Evolutionary conservation across 2,888 invertebrate species (phyloP).

Genomic region (Standfussiana lucernea): DNA sequence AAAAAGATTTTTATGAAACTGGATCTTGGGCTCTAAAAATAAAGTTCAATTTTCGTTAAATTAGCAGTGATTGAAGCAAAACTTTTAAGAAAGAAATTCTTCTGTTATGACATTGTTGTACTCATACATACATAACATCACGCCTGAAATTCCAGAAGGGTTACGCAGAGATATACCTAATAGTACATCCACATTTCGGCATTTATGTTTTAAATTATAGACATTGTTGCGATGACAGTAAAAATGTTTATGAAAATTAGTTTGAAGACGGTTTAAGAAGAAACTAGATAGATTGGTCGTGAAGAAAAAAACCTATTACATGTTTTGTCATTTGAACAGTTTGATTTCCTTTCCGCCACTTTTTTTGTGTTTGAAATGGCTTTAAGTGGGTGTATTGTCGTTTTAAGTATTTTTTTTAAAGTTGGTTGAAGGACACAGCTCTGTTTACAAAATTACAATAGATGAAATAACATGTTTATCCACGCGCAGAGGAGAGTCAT

Average conservation of each 20-base stretch:
- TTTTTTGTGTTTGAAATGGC: not conserved
- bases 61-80: not conserved
- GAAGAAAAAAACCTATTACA: not conserved
- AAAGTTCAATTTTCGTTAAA: not conserved
- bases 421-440: not conserved
- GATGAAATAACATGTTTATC: not conserved
- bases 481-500: not conserved
- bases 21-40: conserved; percentile 12
- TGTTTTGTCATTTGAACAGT: not conserved
- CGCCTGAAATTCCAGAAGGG: too few species aligned
- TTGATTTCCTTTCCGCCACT: not conserved
- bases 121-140: not conserved
- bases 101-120: too few species aligned
- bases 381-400: not conserved
- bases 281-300: not conserved
- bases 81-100: too few species aligned
- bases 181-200: too few species aligned
- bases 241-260: not conserved
- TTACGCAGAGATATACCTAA: too few species aligned
- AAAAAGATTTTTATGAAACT: conserved; percentile 26
- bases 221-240: not conserved
- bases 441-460: not conserved
- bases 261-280: not conserved
- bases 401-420: not conserved
- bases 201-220: too few species aligned